Evolutionary conservation across 2,888 invertebrate species (phyloP).

Genomic region (Leuctra nigra): DNA sequence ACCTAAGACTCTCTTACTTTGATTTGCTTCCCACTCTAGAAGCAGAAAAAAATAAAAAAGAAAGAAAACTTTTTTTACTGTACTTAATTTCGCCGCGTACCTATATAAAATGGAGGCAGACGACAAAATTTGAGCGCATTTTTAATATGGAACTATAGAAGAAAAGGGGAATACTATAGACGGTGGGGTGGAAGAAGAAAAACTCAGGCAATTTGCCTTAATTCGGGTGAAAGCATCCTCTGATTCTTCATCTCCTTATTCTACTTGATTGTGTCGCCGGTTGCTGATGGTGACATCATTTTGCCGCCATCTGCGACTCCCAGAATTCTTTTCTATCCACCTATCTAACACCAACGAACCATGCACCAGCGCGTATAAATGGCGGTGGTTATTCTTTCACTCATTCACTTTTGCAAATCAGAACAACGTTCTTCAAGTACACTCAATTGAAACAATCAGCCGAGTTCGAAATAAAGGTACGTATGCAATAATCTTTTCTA

Average conservation of each 20-base stretch:
- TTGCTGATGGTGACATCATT: not conserved
- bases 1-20: no score
- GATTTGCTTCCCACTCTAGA: not conserved
- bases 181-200: not conserved
- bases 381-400: no score
- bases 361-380: no score
- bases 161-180: not conserved
- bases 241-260: slow-evolving; percentile 1
- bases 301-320: not conserved
- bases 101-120: not conserved
- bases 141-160: slow-evolving; percentile 1
- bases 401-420: no score
- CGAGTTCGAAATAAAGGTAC: no score
- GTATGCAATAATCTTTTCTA: not conserved
- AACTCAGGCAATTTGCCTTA: slow-evolving; percentile 5
- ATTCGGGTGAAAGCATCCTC: not conserved
- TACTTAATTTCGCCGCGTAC: not conserved
- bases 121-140: not conserved
- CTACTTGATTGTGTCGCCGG: not conserved
- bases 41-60: not conserved
- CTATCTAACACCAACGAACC: no score
- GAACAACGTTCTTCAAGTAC: no score
- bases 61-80: slow-evolving; percentile 8
- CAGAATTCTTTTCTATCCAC: no score
- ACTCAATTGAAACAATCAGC: no score